Evolutionary conservation across 2,888 invertebrate genomes (phyloP), one percentile per base, ranked within the genome.

Genomic region (Meteorus cinctellus): DNA sequence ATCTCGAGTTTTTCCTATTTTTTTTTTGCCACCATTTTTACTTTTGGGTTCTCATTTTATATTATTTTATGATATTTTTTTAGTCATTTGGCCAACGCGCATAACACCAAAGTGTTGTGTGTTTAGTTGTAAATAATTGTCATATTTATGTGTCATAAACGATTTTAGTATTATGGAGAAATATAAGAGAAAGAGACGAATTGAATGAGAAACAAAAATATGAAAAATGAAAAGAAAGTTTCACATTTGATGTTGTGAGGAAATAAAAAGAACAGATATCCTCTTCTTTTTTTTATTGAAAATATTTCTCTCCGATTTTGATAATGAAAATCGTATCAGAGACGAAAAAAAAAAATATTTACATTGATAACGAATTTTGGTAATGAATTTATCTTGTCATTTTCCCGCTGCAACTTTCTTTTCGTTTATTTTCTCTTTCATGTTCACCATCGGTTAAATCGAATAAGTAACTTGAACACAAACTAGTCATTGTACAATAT

Each of bases 401-500:
- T 41, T 41, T 41, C 0, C 2, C 12, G 12, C 2, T 77, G 69
- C 71, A 81, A 77, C 81, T 74, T 73, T 73, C 68, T 69, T 75
- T 72, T 74, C 62, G 60, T 63, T 74, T 76, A 74, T 71, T 62
- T 62, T 63, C 60, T 79, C 75, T 77, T 73, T 77, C 76, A 31
- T 78, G 77, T 77, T 69, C 67, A 71, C 70, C 19, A 5, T 55
- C 55, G 55, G 16, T n/a, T 70, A 70, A 78, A 77, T 79, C 48
- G 74, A 48, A 66, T 80, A 80, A 82, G 79, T 81, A 81, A 82
- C 80, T 81, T 77, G 81, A 82, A 78, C 27, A 74, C 79, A 81
- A 80, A 82, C 81, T 82, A 81, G 81, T 82, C 88, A 88, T 83
- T 87, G 82, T 76, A 79, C 79, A 73, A 78, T 83, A 82, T 55